Percentiles rank a stretch among this genome's conserved stretches.
Conservation (phyloP, 2,888 invertebrate species). For the Gryllus longicercus region DNA sequence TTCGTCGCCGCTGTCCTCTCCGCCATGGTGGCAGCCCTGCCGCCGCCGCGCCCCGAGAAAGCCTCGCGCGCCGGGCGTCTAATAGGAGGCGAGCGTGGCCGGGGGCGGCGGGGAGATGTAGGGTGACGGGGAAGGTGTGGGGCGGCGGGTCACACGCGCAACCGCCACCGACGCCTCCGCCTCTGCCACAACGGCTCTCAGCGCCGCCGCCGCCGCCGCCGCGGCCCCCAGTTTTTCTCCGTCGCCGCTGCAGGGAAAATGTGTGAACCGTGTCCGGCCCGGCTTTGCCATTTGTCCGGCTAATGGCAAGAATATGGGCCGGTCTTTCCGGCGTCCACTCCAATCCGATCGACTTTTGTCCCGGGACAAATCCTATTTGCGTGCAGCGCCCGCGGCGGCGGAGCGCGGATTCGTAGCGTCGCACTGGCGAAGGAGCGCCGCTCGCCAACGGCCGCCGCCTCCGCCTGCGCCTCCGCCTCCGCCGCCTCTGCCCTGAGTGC, state of each 20-base stretch:
- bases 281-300: slow-evolving; percentile 49
- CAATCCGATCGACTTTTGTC: slow-evolving; percentile 28
- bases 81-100: not conserved
- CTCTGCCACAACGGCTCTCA: not conserved
- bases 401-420: not conserved
- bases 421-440: not conserved
- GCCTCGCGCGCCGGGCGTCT: not conserved
- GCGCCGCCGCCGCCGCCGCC: not conserved
- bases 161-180: not conserved
- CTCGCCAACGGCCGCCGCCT: not conserved
- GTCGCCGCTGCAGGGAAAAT: slow-evolving; percentile 39
- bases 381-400: not conserved
- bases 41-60: slow-evolving; percentile 19
- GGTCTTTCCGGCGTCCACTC: slow-evolving; percentile 28
- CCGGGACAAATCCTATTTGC: slow-evolving; percentile 31
- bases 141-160: not conserved
- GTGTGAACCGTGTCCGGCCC: slow-evolving; percentile 49
- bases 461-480: not conserved
- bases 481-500: slow-evolving; percentile 2
- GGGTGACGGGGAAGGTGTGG: slow-evolving; percentile 11
- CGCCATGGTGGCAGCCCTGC: not conserved
- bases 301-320: slow-evolving; percentile 43
- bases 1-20: not conserved
- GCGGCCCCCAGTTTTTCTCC: slow-evolving; percentile 21
- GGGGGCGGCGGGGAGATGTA: not conserved